Base-by-base conservation (phyloP, 2,888 invertebrate species). In the Lasius fuliginosus region DNA sequence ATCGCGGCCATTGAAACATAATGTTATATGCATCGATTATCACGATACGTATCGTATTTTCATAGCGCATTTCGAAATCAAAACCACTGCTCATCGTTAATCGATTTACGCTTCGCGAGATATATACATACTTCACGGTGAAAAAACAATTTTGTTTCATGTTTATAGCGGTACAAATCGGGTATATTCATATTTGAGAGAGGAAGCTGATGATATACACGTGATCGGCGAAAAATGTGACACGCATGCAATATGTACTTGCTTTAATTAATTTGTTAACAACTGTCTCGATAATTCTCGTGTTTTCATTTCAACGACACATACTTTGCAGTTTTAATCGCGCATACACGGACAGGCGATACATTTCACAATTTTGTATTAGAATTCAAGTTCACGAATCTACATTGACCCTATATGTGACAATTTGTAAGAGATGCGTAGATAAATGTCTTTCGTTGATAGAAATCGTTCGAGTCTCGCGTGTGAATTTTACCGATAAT, bases 51-150 rank as follows among this genome's bases (percentile, higher is more conserved):
- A 46, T 46, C 33, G 12, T 79, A 46, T 79, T 79, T 79, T 67
- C 75, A 15, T 65, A 27, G 53, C 53, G 27, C 40, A 27, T 79
- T 42, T 79, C 33, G 46, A 58, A 79, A 69, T 69, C 69, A 69
- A 69, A 69, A 46, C 46, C n/a, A 36, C 36, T 36, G 60, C 40
- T 46, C 42, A 46, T 27, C n/a, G 12, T 56, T 56, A 67, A 58
- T 69, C 69, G 79, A 46, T 12, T 23, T 58, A 27, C 15, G 30
- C 23, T 60, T 60, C n/a, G 12, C 18, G 36, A 36, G 42, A 6
- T 60, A n/a, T 8, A n/a, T n/a, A 53, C 53, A 53, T n/a, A n/a
- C 46, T 18, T 33, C 5, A 18, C 23, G 23, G 23, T 33, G n/a
- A 56, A 60, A 53, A 69, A 79, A 69, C 12, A 69, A 6, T 65